phyloP scores from a whole-genome alignment of 2,113 vertebrate species.

The Lagopus leucura region DNA sequence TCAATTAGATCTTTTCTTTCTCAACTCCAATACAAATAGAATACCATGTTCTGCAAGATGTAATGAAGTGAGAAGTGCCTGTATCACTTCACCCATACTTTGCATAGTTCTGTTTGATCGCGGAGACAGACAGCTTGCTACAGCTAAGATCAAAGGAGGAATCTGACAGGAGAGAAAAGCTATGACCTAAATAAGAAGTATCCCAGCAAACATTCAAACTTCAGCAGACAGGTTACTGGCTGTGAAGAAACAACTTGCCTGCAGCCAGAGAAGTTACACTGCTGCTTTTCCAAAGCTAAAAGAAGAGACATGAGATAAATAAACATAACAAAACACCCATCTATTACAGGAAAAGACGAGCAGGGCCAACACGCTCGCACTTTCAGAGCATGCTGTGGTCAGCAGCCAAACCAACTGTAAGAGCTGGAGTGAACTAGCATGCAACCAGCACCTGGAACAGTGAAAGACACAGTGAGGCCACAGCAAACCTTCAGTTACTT shows the following conservation, averaged over 20 bases:
- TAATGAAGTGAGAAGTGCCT: neutral
- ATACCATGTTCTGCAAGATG: rapidly evolving
- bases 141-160: conserved; percentile 28
- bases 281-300: neutral
- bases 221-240: neutral
- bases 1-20: neutral
- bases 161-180: conserved; percentile 24
- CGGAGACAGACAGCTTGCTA: neutral
- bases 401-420: neutral
- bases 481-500: neutral
- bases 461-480: neutral
- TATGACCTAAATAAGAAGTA: neutral
- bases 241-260: conserved; percentile 6
- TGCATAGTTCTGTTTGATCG: neutral
- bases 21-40: neutral
- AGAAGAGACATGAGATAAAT: neutral
- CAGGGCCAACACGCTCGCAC: neutral
- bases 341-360: neutral
- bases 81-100: neutral
- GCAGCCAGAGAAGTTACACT: neutral
- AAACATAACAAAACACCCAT: neutral
- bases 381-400: neutral
- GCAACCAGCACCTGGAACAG: neutral
- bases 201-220: conserved; percentile 9
- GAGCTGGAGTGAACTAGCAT: neutral